Percentiles rank a stretch among this genome's conserved stretches.
These are phyloP conservation scores for Phallusia fumigata DNA, from an alignment of 23 tunicate genomes.

Conservation along the genomic window DNA sequence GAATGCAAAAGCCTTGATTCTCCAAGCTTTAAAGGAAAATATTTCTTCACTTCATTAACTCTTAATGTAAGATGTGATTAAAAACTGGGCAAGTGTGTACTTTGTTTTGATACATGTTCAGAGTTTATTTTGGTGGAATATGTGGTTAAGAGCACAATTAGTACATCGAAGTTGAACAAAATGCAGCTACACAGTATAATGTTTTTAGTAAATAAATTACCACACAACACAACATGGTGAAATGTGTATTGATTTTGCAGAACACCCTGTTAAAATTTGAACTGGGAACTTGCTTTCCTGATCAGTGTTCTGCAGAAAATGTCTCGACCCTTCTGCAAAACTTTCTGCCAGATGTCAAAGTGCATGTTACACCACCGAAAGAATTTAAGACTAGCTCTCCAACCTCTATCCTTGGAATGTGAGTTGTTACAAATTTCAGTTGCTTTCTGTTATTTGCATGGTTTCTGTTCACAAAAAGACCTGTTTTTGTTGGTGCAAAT, in stretches of 20 bases:
- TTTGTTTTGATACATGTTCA: too few species aligned
- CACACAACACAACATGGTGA: too few species aligned
- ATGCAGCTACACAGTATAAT: too few species aligned
- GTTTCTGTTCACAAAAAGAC: neutral
- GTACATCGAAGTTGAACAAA: too few species aligned
- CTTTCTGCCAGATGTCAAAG: neutral
- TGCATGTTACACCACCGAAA: neutral
- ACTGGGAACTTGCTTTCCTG: slow-evolving; percentile 51
- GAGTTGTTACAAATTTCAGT: slow-evolving; percentile 16
- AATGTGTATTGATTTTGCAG: neutral
- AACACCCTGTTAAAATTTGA: neutral
- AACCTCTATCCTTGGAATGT: slow-evolving; percentile 42
- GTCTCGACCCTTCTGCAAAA: neutral
- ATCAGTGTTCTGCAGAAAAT: slow-evolving; percentile 35
- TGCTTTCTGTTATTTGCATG: neutral
- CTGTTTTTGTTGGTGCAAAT: neutral
- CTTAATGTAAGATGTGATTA: neutral
- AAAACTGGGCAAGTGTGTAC: too few species aligned
- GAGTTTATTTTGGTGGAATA: too few species aligned
- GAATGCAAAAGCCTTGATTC: slow-evolving; percentile 27
- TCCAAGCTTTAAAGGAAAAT: slow-evolving; percentile 17
- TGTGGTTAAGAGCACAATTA: too few species aligned
- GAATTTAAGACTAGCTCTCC: slow-evolving; percentile 9
- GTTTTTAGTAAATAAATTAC: too few species aligned
- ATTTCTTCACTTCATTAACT: neutral